These are phyloP conservation scores for Nymphicus hollandicus DNA, from an alignment of 2,113 vertebrate species.

Conservation along the genomic window DNA sequence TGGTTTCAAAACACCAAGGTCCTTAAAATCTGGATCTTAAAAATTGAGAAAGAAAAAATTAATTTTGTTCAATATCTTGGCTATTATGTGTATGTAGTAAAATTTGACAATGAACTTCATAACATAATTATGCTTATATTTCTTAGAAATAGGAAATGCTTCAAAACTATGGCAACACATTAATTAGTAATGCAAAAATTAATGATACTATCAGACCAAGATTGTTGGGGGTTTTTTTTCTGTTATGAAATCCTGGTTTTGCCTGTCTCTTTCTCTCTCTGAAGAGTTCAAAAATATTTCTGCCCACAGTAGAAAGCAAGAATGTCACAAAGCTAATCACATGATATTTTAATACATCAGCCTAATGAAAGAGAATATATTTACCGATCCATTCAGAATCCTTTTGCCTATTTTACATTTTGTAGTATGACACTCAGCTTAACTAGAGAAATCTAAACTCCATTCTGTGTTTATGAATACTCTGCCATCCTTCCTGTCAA, in stretches of 20 bases:
- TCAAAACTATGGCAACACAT: neutral
- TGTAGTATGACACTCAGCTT: neutral
- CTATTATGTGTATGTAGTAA: neutral
- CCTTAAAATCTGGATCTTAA: slow-evolving; percentile 98
- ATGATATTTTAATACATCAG: neutral
- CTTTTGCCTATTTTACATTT: neutral
- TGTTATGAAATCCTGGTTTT: neutral
- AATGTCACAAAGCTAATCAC: neutral
- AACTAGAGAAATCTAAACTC: neutral
- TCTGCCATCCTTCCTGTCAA: neutral
- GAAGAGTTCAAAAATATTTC: neutral
- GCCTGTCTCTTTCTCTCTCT: neutral
- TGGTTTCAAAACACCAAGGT: slow-evolving; percentile 92
- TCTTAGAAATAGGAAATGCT: neutral
- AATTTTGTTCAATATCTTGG: slow-evolving; percentile 23
- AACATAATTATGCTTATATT: neutral
- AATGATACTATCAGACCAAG: neutral
- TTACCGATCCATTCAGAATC: neutral
- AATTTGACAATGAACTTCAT: neutral
- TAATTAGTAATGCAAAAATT: neutral
- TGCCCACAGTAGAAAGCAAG: neutral
- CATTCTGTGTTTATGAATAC: neutral
- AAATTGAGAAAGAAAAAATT: slow-evolving; percentile 74
- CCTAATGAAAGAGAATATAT: neutral
- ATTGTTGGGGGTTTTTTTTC: neutral